Conservation (phyloP, 2,113 vertebrate genomes). For the Antechinus flavipes region DNA sequence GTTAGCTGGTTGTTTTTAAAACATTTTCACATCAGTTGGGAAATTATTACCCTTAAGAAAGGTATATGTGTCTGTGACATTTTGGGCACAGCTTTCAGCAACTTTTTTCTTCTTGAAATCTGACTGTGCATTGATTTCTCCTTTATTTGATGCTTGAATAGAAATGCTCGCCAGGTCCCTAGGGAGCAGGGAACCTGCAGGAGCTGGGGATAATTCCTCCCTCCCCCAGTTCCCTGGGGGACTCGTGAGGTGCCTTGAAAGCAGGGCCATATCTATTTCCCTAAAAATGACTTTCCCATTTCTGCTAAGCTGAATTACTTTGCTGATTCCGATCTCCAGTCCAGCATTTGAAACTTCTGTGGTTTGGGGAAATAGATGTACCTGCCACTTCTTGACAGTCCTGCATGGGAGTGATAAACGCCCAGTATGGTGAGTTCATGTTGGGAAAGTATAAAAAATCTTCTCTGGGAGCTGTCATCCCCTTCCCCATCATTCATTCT, state of each 20-base stretch:
- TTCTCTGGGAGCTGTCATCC: background rate
- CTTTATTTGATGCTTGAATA: background rate
- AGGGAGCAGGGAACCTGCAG: background rate
- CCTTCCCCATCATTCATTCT: background rate
- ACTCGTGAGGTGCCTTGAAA: background rate
- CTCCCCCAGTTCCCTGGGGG: background rate
- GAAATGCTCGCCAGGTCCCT: background rate
- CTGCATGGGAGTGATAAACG: background rate
- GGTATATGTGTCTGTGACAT: background rate
- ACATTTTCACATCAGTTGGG: background rate
- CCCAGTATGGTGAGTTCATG: background rate
- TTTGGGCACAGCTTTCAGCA: background rate
- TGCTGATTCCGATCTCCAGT: background rate
- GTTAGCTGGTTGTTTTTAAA: background rate
- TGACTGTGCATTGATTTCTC: background rate
- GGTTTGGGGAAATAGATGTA: background rate
- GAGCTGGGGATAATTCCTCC: background rate
- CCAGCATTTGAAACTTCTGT: background rate
- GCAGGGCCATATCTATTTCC: background rate
- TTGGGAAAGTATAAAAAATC: background rate
- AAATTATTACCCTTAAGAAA: background rate
- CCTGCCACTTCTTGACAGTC: background rate
- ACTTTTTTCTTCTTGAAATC: background rate
- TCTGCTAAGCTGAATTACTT: background rate
- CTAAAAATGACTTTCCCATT: background rate